A percentile compares a stretch with the other conserved stretches of the same genome.
Conservation (phyloP, 2,888 invertebrate genomes). For the Tetropium fuscum region DNA sequence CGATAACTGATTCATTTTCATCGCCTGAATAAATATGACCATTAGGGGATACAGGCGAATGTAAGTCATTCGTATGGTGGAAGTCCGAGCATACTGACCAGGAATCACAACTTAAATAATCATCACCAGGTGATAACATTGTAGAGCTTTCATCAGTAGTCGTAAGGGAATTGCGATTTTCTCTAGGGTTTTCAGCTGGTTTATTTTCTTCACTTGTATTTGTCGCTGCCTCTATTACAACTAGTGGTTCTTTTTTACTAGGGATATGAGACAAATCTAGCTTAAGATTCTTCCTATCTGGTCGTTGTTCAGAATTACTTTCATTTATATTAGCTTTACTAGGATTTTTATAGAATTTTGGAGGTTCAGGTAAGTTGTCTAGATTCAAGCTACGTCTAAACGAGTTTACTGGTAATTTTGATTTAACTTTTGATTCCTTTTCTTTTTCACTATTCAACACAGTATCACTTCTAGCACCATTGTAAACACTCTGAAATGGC, state of each 20-base stretch:
- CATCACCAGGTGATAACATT: constrained; percentile 73
- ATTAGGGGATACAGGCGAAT: constrained; percentile 64
- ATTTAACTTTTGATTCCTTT: constrained; percentile 53
- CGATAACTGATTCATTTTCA: constrained; percentile 78
- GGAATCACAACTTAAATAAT: constrained; percentile 70
- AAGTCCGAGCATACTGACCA: constrained; percentile 76
- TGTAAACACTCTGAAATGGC: constrained; percentile 66
- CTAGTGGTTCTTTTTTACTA: constrained; percentile 38
- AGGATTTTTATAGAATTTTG: constrained; percentile 45
- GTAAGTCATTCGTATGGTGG: constrained; percentile 49
- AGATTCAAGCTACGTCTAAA: constrained; percentile 62
- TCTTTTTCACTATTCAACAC: constrained; percentile 32
- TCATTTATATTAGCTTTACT: constrained; percentile 33
- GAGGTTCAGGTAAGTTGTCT: constrained; percentile 54
- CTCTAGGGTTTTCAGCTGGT: constrained; percentile 38
- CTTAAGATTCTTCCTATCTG: constrained; percentile 69
- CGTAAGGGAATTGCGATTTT: constrained; percentile 43
- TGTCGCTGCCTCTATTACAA: constrained; percentile 30
- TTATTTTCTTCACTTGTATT: constrained; percentile 36
- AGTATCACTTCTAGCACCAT: constrained; percentile 66
- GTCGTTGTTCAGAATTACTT: constrained; percentile 41
- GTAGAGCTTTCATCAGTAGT: constrained; percentile 64
- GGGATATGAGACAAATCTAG: constrained; percentile 70
- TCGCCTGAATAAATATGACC: constrained; percentile 63
- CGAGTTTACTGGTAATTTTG: constrained; percentile 61